Conservation (phyloP, 2,888 invertebrate genomes). For the Hypomecis punctinalis region DNA sequence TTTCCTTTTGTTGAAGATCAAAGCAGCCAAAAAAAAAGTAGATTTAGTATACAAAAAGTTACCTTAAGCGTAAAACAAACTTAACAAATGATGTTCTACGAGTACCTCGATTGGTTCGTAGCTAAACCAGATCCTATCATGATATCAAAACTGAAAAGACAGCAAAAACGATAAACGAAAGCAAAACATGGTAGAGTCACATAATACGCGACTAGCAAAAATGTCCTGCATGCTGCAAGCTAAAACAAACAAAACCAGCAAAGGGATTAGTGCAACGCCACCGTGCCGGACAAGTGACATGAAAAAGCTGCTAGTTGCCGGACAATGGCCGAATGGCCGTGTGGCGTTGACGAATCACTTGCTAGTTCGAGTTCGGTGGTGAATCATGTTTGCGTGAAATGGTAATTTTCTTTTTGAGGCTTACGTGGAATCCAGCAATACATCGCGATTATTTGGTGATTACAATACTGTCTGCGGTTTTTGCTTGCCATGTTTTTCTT, state of each 20-base stretch:
- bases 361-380: conserved; percentile 6
- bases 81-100: no score
- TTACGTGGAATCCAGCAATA: background rate
- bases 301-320: conserved; percentile 41
- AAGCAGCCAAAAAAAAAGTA: no score
- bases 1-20: no score
- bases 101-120: no score
- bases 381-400: conserved; percentile 9
- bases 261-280: conserved; percentile 41
- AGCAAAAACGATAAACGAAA: background rate
- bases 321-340: conserved; percentile 31
- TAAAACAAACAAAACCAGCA: conserved; percentile 42
- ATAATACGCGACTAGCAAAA: conserved; percentile 14
- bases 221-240: conserved; percentile 22
- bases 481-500: no score
- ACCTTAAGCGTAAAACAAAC: no score
- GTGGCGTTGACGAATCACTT: conserved; percentile 36
- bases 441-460: background rate
- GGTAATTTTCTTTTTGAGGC: background rate
- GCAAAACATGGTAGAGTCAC: conserved; percentile 18
- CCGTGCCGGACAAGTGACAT: conserved; percentile 42
- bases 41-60: no score
- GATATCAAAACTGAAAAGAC: no score
- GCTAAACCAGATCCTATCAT: no score
- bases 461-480: background rate